Base-by-base conservation (phyloP, 1,140 invertebrate species). In the Rhyacophila brunnea region DNA sequence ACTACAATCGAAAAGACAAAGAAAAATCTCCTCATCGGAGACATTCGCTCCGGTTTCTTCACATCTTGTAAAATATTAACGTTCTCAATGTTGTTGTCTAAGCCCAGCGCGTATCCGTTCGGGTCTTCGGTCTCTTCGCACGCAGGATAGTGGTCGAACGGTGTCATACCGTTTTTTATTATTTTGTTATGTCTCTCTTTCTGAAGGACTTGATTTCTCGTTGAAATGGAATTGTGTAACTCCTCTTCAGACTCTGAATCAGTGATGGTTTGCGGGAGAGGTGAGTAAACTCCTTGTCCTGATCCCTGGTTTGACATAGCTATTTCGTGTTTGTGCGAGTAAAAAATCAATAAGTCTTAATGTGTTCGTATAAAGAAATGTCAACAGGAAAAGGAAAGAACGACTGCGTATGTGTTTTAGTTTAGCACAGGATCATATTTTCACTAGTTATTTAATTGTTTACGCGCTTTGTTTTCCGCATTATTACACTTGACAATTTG, bases 191-290 rank as follows among this genome's bases (percentile, higher is more conserved):
- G 19, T 13, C 56, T 60, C 13, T 60, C 58, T 9, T 40, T 13
- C 7, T 35, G 23, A 11, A 50, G 14, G 15, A 49, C 44, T 58
- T 61, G 61, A 18, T 73, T 74, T 46, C 67, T 60, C 19, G 67
- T 23, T 61, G 66, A 70, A 65, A 77, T 49, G 73, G 77, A 54
- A 42, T 57, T 60, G 38, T 64, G 62, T 44, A 79, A 72, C 59
- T 89, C 87, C 64, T 88, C 87, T 60, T 89, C 87, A 1, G 86
- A 87, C 64, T 88, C 87, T 0, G 86, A 87, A 70, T 88, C 87
- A 43, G 85, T 85, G 58, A 89, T 77, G 61, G 83, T 84, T 74
- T 90, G 87, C 13, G 84, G 87, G 66, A 90, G 68, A 32, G 87
- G 87, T 56, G 87, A 77, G 71, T 90, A 90, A 67, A 81, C 80